Base-by-base conservation (phyloP, 92 coral and sea anemone genomes). In the Porites lobata region DNA sequence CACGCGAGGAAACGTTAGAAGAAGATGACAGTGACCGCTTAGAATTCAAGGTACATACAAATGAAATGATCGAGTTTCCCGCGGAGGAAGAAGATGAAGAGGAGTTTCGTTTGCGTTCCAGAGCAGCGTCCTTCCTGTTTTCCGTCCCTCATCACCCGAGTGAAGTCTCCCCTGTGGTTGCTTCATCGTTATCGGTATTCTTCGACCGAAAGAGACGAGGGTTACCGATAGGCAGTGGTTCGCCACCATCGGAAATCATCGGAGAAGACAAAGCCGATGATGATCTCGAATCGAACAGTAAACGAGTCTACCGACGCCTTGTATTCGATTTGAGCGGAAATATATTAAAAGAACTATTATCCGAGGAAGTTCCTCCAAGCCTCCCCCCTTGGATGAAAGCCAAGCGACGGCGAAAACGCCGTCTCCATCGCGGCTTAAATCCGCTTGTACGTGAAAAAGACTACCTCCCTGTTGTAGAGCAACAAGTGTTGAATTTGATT, bases 361-460 rank as follows among this genome's bases (percentile, higher is more conserved):
- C 91, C 57, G 97, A 95, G 82, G 94, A 98, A 74, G 92, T 91
- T 4, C 94, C 93, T 1, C 72, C 98, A 18, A 80, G 77, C n/a
- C 92, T 92, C 0, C 98, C 98, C n/a, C 75, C 96, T 19, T 98
- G 99, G 99, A 92, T 93, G 94, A 98, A 98, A 76, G 92, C 97
- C 14, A 95, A 95, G 85, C 92, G 94, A 10, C 96, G 98, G 6
- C 88, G 98, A 51, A 96, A 96, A 87, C 93, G 87, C 15, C 98
- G 98, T 59, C 86, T 93, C 71, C 96, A 95, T 85, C 96, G 92
- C 79, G 87, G 92, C 69, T 79, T 95, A 50, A 75, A 89, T 12
- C 96, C 96, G 15, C 90, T 93, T 11, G 67, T 75, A 51, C 87
- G 88, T 59, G 94, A 96, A 58, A 86, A 82, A 13, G 99, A 98